A percentile compares a stretch with the other conserved stretches of the same genome.
Conservation (phyloP, 2,797 vertebrate species). For the Linurgus olivaceus region DNA sequence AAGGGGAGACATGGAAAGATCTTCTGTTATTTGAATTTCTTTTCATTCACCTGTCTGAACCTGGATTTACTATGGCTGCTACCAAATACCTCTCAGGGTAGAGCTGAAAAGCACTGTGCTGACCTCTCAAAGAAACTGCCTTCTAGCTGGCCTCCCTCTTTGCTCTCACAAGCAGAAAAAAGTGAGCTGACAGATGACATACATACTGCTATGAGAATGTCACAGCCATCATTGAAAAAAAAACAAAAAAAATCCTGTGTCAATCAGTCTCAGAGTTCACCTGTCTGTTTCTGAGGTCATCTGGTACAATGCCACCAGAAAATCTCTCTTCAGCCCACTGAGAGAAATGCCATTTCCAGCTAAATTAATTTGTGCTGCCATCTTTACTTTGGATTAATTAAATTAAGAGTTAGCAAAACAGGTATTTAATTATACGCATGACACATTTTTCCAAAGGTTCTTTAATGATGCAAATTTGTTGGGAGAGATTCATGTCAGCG, state of each 20-base stretch:
- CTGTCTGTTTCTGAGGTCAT: background rate
- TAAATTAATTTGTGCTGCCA: constrained; percentile 53
- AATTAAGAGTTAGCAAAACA: constrained; percentile 59
- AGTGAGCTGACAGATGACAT: background rate
- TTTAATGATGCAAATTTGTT: constrained; percentile 48
- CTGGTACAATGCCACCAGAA: background rate
- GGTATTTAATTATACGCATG: constrained; percentile 57
- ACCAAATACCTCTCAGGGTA: background rate
- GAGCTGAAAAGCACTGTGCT: background rate
- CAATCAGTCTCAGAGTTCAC: background rate
- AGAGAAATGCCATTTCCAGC: constrained; percentile 42
- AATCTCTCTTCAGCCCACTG: background rate
- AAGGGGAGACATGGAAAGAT: background rate
- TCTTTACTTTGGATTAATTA: constrained; percentile 47
- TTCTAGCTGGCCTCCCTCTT: background rate
- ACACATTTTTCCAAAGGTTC: constrained; percentile 60
- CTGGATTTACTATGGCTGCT: background rate
- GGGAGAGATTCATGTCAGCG: constrained; percentile 5
- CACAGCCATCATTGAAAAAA: background rate
- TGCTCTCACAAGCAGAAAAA: background rate
- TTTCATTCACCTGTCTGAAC: background rate
- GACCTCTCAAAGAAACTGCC: background rate
- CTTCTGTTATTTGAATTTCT: background rate
- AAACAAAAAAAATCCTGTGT: background rate
- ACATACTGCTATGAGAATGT: background rate